Base-by-base conservation (phyloP, 2,888 invertebrate genomes). In the Pocota personata region DNA sequence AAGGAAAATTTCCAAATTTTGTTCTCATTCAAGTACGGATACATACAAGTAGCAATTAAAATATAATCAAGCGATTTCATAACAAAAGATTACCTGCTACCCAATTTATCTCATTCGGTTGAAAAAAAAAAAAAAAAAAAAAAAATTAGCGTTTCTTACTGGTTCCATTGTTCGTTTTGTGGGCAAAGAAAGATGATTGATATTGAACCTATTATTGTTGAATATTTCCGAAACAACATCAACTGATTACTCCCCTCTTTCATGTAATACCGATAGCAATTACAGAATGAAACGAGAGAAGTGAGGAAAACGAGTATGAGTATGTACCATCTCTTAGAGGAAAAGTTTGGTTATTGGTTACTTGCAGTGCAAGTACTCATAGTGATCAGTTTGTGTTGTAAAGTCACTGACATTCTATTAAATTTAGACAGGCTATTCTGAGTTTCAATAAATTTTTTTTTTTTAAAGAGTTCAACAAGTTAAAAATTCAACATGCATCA, bases 161-260 rank as follows among this genome's bases (percentile, higher is more conserved):
- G 16, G 7, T 43, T 43, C 16, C 43, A 43, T 16, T 43, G 43
- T 16, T 43, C 16, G 7, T 12, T 12, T 48, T 48, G 21, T 10
- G 19, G 21, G 21, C 12, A 21, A 48, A 19, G 48, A 48, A 48
- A 21, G 21, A 21, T 19, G 21, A 48, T 48, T 48, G 48, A 48
- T 48, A 21, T 16, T 48, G 3, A 48, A 19, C 46, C 46, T 19
- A 7, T 30, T 14, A 6, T 52, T 30, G 30, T 30, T 89, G 30
- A n/a, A 16, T 30, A 7, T 10, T 46, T 32, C 12, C 1, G 12
- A 32, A 35, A 19, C 14, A 48, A 3, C 64, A 12, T 19, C 4
- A 21, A 48, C 64, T 64, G 48, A 32, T 48, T 48, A 10, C 19
- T 32, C 64, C 48, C n/a, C 46, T 7, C 48, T 30, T 21, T 8